Percentiles rank a stretch among this genome's conserved stretches.
Evolutionary conservation across 2,888 invertebrate species (phyloP).

Genomic region (Lochmaea capreae): DNA sequence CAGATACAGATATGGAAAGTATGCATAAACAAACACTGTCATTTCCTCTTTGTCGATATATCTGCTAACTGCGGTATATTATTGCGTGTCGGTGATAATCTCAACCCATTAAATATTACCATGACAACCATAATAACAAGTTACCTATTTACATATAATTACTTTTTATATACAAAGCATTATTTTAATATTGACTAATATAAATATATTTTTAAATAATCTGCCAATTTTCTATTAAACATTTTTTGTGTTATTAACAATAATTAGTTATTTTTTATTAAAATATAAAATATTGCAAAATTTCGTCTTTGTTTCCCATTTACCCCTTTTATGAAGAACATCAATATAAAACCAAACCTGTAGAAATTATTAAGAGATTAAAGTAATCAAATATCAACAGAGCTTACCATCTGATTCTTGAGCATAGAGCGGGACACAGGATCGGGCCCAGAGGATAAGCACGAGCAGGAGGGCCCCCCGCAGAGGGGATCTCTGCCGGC

Average conservation of each 20-base stretch:
- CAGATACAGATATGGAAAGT: too few species aligned
- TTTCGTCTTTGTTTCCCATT: too few species aligned
- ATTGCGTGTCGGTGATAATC: background rate
- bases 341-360: too few species aligned
- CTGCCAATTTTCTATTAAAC: too few species aligned
- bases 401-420: conserved; percentile 54
- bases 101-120: background rate
- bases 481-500: conserved; percentile 59
- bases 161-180: background rate
- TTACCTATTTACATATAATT: background rate
- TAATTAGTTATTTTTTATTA: too few species aligned
- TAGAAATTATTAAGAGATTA: background rate
- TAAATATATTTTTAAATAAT: background rate
- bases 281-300: too few species aligned
- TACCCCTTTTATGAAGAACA: too few species aligned
- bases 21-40: background rate
- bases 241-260: too few species aligned
- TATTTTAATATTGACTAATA: background rate
- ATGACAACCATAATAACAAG: background rate
- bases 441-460: conserved; percentile 53
- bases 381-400: conserved; percentile 24
- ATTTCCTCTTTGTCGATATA: background rate
- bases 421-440: conserved; percentile 52
- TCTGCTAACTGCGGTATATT: background rate
- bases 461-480: conserved; percentile 60